Evolutionary conservation across 2,888 invertebrate species (phyloP), one percentile per base, ranked within the genome.

Genomic region (Frankliniella fusca): DNA sequence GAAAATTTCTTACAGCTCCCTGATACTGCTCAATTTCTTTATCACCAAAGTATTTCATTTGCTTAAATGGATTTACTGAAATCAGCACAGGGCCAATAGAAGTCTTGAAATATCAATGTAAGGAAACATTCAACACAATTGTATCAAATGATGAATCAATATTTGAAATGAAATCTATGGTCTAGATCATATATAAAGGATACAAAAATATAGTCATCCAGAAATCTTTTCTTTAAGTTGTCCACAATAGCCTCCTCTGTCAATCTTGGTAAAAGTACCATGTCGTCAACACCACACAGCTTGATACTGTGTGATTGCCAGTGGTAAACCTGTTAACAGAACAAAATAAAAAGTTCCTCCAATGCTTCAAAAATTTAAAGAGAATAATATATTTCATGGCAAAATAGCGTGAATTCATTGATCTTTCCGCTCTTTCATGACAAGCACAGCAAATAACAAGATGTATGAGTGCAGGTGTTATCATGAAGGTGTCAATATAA

Each of bases 281-380:
- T 93, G 85, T 93, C 93, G 86, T 93, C 93, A 86, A 93, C 92
- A 3, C 93, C 93, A 61, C 91, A 91, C 83, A 92, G 90, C 86
- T 92, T 92, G 86, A 92, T 91, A 90, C 92, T 91, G 87, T 91
- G 90, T 86, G 92, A 92, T 87, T 93, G 92, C 93, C 93, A 93
- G 86, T 93, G 93, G 87, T 92, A 92, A 82, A 90, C 90, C 91
- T 91, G 86, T 48, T 86, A 86, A 54, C 20, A 48, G 80, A 80
- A 81, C 28, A 54, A 48, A 81, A 27, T 15, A 50, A 81, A 65
- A 48, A 81, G 28, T 18, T 80, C 8, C 80, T 81, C 12, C 27
- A 27, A 48, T 82, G 49, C 38, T 65, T 80, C 65, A 10, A 27
- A 79, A 38, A 15, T 70, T 81, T 28, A 7, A 84, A 28, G n/a